Percentiles rank a stretch among this genome's conserved stretches.
Conservation (phyloP, 2,797 vertebrate species). For the Aldrovandia affinis region DNA sequence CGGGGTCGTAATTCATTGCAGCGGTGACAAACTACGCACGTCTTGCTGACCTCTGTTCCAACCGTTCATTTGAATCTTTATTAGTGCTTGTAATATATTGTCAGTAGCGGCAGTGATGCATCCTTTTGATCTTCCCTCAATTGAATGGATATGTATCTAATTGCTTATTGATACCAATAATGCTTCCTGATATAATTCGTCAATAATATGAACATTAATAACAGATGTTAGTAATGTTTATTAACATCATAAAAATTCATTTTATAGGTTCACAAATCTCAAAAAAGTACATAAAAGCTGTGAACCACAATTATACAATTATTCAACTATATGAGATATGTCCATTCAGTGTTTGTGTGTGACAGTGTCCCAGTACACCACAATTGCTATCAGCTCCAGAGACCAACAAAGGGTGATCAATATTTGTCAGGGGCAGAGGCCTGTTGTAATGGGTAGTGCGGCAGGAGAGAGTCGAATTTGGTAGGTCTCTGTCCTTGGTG, state of each 20-base stretch:
- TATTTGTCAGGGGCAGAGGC: slow-evolving; percentile 33
- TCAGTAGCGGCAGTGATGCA: neutral
- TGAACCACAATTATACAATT: neutral
- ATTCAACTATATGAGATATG: neutral
- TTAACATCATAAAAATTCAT: neutral
- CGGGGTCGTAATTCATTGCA: neutral
- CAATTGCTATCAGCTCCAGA: slow-evolving; percentile 10
- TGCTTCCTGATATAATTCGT: too few species aligned
- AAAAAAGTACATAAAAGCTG: neutral
- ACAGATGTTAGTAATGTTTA: neutral
- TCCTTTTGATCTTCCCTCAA: neutral
- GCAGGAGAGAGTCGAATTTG: slow-evolving; percentile 39
- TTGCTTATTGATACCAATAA: slow-evolving; percentile 10
- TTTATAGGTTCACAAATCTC: neutral
- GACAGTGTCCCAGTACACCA: slow-evolving; percentile 23
- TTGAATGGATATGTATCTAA: too few species aligned
- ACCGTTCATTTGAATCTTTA: neutral
- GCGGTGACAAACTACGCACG: neutral
- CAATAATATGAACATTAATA: too few species aligned
- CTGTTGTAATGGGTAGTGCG: slow-evolving; percentile 24
- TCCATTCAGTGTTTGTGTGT: neutral
- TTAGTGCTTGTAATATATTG: neutral
- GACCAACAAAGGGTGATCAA: slow-evolving; percentile 15
- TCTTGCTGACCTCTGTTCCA: neutral
- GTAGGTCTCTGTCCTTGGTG: slow-evolving; percentile 41